These are phyloP conservation scores for Thunnus thynnus DNA, from an alignment of 2,113 vertebrate genomes.

Conservation along the genomic window DNA sequence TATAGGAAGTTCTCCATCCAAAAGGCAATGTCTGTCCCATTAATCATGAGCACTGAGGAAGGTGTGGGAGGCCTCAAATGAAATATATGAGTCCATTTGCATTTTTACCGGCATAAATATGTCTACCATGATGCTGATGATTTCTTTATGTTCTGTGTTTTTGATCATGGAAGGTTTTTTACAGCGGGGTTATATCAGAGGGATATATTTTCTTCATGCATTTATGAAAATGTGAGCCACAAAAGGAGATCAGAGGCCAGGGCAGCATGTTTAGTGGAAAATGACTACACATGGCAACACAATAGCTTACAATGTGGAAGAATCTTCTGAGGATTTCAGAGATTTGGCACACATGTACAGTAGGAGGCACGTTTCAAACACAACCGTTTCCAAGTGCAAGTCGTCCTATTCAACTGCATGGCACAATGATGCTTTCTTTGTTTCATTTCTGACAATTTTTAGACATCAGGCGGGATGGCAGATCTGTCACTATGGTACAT, in stretches of 20 bases:
- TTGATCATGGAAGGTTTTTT: constrained; percentile 4
- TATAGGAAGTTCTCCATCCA: constrained; percentile 59
- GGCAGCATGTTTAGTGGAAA: constrained; percentile 15
- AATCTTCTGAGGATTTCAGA: constrained; percentile 20
- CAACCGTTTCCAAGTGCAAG: constrained; percentile 1
- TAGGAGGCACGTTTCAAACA: constrained; percentile 21
- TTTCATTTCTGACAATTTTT: constrained; percentile 25
- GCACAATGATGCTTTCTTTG: neutral
- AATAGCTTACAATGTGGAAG: constrained; percentile 10
- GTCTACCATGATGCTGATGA: constrained; percentile 17
- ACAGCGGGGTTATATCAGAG: neutral
- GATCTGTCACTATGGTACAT: constrained; percentile 21
- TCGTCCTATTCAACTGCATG: constrained; percentile 5
- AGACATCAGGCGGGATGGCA: constrained; percentile 19
- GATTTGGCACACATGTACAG: constrained; percentile 21
- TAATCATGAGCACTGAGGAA: constrained; percentile 54
- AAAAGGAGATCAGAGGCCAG: constrained; percentile 37
- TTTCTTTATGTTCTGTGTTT: constrained; percentile 23
- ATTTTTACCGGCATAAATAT: constrained; percentile 52
- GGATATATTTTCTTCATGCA: neutral
- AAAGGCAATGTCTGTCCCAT: constrained; percentile 50
- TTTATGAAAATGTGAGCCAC: constrained; percentile 27
- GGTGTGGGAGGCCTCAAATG: constrained; percentile 6
- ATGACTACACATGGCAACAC: constrained; percentile 5
- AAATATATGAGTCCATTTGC: constrained; percentile 57